phyloP scores from a whole-genome alignment of 2,888 invertebrate species.

The Mesodorylaimus sp. region DNA sequence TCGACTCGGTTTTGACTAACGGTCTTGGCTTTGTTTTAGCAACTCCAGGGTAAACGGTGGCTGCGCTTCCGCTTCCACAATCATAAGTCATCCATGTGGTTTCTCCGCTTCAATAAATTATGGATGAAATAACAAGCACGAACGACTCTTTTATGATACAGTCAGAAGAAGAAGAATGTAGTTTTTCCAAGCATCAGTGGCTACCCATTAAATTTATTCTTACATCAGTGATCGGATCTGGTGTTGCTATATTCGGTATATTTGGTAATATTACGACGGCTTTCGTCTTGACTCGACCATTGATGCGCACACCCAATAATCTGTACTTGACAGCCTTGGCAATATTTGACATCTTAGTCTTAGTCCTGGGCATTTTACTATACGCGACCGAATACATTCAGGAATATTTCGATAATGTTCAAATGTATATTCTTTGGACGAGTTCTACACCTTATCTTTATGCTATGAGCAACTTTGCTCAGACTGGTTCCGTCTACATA shows the following conservation, averaged over 20 bases:
- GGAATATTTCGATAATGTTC: slow-evolving; percentile 49
- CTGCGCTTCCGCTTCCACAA: too few species aligned
- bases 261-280: slow-evolving; percentile 74
- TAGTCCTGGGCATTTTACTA: slow-evolving; percentile 56
- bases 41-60: too few species aligned
- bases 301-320: slow-evolving; percentile 89
- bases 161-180: too few species aligned
- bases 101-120: too few species aligned
- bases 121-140: too few species aligned
- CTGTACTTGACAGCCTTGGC: slow-evolving; percentile 80
- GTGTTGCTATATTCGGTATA: slow-evolving; percentile 61
- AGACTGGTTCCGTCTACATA: slow-evolving; percentile 14
- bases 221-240: slow-evolving; percentile 37
- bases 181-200: slow-evolving; percentile 4
- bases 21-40: too few species aligned
- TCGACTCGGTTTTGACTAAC: too few species aligned
- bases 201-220: slow-evolving; percentile 11
- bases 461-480: slow-evolving; percentile 24
- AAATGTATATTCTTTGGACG: not conserved
- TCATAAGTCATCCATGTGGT: too few species aligned
- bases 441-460: slow-evolving; percentile 13
- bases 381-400: slow-evolving; percentile 71
- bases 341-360: slow-evolving; percentile 72
- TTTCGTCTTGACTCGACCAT: slow-evolving; percentile 73
- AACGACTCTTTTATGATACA: too few species aligned